phyloP scores from a whole-genome alignment of 2,797 vertebrate genomes.

The Premnoplex brunnescens region DNA sequence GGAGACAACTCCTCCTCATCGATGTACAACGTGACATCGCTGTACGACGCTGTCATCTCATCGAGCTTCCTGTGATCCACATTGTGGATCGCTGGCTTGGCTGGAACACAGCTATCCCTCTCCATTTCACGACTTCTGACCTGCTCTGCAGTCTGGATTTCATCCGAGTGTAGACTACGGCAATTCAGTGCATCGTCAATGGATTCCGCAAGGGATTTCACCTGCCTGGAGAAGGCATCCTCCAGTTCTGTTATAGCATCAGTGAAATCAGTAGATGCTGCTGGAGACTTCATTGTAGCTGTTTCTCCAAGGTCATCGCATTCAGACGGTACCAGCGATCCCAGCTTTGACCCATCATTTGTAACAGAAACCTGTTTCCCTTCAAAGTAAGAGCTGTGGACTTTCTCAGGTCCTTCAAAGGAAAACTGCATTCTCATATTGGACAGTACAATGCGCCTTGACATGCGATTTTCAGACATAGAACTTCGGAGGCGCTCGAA shows the following conservation, averaged over 20 bases:
- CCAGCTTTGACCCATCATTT: slow-evolving; percentile 85
- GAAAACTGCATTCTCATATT: slow-evolving; percentile 99
- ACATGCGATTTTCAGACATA: slow-evolving; percentile 99
- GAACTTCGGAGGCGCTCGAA: slow-evolving; percentile 96
- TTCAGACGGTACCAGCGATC: slow-evolving; percentile 83
- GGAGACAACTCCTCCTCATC: slow-evolving; percentile 96
- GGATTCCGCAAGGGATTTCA: slow-evolving; percentile 95
- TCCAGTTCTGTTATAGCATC: slow-evolving; percentile 97
- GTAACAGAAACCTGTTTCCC: slow-evolving; percentile 93
- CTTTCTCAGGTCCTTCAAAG: slow-evolving; percentile 97
- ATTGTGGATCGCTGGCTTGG: slow-evolving; percentile 76
- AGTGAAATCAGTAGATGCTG: slow-evolving; percentile 85
- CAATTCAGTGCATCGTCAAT: slow-evolving; percentile 97
- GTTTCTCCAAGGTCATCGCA: slow-evolving; percentile 82
- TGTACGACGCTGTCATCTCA: slow-evolving; percentile 95
- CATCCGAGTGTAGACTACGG: slow-evolving; percentile 90
- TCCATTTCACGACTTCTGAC: slow-evolving; percentile 81
- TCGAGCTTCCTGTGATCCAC: slow-evolving; percentile 87
- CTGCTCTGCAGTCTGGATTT: slow-evolving; percentile 75
- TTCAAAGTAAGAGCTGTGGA: slow-evolving; percentile 96
- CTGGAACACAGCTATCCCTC: slow-evolving; percentile 78
- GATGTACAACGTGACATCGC: slow-evolving; percentile 95
- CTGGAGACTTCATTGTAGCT: slow-evolving; percentile 82
- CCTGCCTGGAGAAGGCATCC: slow-evolving; percentile 95
- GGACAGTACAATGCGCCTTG: slow-evolving; percentile 94